A percentile compares a stretch with the other conserved stretches of the same genome.
Evolutionary conservation across 2,888 invertebrate species (phyloP).

Genomic region (Latheticus oryzae): DNA sequence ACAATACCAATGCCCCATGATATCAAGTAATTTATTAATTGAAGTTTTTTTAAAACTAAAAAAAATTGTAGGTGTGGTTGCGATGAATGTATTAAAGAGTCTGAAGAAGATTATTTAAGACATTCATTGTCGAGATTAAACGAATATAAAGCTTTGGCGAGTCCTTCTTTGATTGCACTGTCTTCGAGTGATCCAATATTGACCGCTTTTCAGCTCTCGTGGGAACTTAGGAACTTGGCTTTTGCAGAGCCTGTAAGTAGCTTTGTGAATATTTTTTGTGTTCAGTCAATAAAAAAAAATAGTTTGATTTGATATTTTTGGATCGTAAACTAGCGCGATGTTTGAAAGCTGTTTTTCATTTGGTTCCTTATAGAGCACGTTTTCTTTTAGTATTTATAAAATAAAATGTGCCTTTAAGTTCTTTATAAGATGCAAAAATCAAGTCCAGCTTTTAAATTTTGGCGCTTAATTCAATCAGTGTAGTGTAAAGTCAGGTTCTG

Average conservation of each 20-base stretch:
- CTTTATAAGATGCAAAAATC: too few relatives aligned
- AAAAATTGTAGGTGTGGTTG: slow-evolving; percentile 80
- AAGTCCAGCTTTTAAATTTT: too few relatives aligned
- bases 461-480: too few relatives aligned
- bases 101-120: slow-evolving; percentile 80
- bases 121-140: slow-evolving; percentile 91
- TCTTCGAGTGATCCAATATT: slow-evolving; percentile 93
- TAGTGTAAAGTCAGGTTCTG: too few relatives aligned
- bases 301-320: background rate
- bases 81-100: slow-evolving; percentile 83
- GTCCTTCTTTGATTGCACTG: slow-evolving; percentile 92
- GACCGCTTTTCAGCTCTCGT: slow-evolving; percentile 94
- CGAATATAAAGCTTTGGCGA: slow-evolving; percentile 91
- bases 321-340: too few relatives aligned
- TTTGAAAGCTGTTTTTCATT: too few relatives aligned
- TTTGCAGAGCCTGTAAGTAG: slow-evolving; percentile 83
- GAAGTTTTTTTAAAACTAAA: background rate
- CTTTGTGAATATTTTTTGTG: too few relatives aligned
- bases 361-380: too few relatives aligned
- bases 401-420: too few relatives aligned
- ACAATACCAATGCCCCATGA: slow-evolving; percentile 92
- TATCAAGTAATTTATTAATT: slow-evolving; percentile 79
- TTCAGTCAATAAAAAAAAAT: too few relatives aligned
- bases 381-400: too few relatives aligned
- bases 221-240: slow-evolving; percentile 91